Base-by-base conservation (phyloP, 2,888 invertebrate species). In the Papilio elwesi region DNA sequence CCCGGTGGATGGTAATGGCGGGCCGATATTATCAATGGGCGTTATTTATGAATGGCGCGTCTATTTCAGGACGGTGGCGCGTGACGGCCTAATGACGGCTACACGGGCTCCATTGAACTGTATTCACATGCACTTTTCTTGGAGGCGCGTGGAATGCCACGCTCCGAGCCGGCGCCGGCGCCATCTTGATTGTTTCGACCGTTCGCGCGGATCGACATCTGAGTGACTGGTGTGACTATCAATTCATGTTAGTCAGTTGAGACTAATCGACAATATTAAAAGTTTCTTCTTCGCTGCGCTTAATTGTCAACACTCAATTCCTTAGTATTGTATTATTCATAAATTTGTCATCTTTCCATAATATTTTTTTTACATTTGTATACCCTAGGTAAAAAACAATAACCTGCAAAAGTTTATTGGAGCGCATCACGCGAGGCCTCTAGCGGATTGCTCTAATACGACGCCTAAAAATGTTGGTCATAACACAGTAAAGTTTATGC, bases 31-130 rank as follows among this genome's bases (percentile, higher is more conserved):
- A 87, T 87, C 82, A 84, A 86, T 88, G 84, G 84, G 85, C 85
- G 87, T 87, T 89, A 88, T 87, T 87, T 87, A 85, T 90, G 89
- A 90, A 91, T 90, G 89, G 83, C 81, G 79, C 81, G 81, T 90
- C 85, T 90, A 91, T 91, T 89, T 90, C 75, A 82, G 84, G 84
- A 84, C 82, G 87, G 79, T 81, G 85, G 86, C 83, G 88, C 90
- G 87, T 89, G 87, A 84, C 87, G 83, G 84, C 76, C 84, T 83
- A 83, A 85, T 86, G 83, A 82, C 80, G 78, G 81, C 85, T 84
- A 82, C 83, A 83, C 77, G 81, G 81, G 81, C 82, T 86, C 80
- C 85, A 85, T 83, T 83, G 83, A 78, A 81, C 82, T 80, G 78
- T 87, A 88, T 88, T 87, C 85, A 82, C 84, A 88, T 90, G 91